phyloP scores from a whole-genome alignment of 2,113 vertebrate genomes.

The Butastur rufipennis region DNA sequence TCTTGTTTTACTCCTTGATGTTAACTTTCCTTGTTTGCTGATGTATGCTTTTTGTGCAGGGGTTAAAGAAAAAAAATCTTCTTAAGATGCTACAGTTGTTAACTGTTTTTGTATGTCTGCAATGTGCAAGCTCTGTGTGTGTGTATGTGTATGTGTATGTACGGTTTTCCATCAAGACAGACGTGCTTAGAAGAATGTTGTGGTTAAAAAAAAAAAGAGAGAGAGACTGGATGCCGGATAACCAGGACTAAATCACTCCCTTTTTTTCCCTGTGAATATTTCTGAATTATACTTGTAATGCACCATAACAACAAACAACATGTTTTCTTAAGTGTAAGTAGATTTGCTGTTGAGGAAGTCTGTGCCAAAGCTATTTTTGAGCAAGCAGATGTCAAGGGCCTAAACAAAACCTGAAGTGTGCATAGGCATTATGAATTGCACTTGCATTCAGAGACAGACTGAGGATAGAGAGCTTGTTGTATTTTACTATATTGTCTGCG shows the following conservation, averaged over 20 bases:
- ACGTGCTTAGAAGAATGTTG: constrained; percentile 18
- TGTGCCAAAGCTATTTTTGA: constrained; percentile 45
- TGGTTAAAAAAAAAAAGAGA: not conserved
- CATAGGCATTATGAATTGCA: not conserved
- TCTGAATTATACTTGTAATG: constrained; percentile 43
- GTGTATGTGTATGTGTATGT: not conserved
- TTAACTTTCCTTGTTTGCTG: constrained; percentile 34
- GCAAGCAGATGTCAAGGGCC: constrained; percentile 29
- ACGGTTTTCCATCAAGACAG: constrained; percentile 26
- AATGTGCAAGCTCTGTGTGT: not conserved
- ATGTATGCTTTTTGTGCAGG: constrained; percentile 9
- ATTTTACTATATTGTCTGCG: not conserved
- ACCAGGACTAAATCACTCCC: not conserved
- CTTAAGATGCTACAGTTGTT: not conserved
- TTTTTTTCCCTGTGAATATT: constrained; percentile 14
- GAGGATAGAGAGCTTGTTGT: not conserved
- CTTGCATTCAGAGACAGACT: not conserved
- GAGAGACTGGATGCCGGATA: not conserved
- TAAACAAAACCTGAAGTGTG: not conserved
- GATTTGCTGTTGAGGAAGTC: constrained; percentile 26
- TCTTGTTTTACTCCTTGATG: constrained; percentile 52
- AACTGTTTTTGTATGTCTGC: not conserved
- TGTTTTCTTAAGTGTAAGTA: constrained; percentile 46
- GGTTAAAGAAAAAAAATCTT: not conserved
- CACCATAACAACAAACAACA: constrained; percentile 57